Evolutionary conservation across 1,140 invertebrate species (phyloP).

Genomic region (Apocrypta bakeri): DNA sequence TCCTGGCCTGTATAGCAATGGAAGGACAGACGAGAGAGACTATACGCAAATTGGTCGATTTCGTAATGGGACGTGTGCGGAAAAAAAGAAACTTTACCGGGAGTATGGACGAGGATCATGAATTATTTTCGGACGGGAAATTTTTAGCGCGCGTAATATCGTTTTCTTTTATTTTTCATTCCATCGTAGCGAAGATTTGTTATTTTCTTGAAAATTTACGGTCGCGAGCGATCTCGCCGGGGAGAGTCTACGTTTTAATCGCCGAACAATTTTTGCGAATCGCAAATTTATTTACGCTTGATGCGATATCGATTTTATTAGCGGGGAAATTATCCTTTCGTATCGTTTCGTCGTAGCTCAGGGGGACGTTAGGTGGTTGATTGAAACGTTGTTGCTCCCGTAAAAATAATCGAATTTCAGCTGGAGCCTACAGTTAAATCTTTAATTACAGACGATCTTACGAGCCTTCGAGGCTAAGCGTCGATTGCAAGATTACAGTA

Average conservation of each 20-base stretch:
- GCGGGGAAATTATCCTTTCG: constrained; percentile 71
- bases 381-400: constrained; percentile 71
- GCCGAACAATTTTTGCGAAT: background rate
- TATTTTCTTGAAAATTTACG: too few species aligned
- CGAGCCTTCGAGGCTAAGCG: constrained; percentile 50
- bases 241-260: background rate
- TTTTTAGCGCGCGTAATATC: too few species aligned
- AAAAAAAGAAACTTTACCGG: background rate
- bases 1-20: background rate
- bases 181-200: too few species aligned
- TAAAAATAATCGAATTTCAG: constrained; percentile 74
- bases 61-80: background rate
- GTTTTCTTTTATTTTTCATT: too few species aligned
- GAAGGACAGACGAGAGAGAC: background rate
- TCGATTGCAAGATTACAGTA: constrained; percentile 48
- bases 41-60: background rate
- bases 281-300: constrained; percentile 1
- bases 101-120: too few species aligned
- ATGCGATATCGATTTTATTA: constrained; percentile 72
- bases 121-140: too few species aligned
- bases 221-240: too few species aligned
- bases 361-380: constrained; percentile 71
- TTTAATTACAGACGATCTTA: constrained; percentile 71
- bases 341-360: constrained; percentile 70
- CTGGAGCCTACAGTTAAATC: constrained; percentile 64